Conservation (phyloP, 1,140 invertebrate genomes). For the Patella vulgata region DNA sequence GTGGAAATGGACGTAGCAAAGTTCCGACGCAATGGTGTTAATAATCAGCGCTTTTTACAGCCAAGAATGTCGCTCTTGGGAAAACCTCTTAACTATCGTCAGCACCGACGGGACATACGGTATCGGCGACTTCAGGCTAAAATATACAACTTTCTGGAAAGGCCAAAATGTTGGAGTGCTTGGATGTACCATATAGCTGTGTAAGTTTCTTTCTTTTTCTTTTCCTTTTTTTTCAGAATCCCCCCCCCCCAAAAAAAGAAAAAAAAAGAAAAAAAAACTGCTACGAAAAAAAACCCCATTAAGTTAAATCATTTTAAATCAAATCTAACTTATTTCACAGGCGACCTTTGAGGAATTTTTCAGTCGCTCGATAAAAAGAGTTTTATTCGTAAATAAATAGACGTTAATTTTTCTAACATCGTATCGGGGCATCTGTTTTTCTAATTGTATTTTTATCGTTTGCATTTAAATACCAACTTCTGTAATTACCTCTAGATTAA, state of each 20-base stretch:
- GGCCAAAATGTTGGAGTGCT: conserved; percentile 85
- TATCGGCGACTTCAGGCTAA: conserved; percentile 88
- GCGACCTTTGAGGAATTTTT: too few relatives aligned
- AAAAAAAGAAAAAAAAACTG: not conserved
- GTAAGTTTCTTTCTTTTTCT: conserved; percentile 75
- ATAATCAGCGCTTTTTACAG: conserved; percentile 48
- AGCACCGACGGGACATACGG: conserved; percentile 81
- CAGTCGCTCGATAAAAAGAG: too few relatives aligned
- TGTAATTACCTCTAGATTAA: too few relatives aligned
- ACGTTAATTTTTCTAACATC: too few relatives aligned
- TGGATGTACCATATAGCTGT: conserved; percentile 91
- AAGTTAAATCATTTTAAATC: not conserved
- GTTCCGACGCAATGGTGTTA: conserved; percentile 29
- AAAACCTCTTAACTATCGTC: conserved; percentile 87
- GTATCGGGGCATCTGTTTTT: too few relatives aligned
- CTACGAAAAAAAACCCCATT: not conserved
- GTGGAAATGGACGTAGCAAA: too few relatives aligned
- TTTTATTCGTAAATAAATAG: too few relatives aligned
- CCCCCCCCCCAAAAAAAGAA: not conserved
- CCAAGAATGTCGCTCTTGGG: conserved; percentile 87
- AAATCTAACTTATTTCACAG: too few relatives aligned
- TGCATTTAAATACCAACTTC: too few relatives aligned
- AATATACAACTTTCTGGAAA: conserved; percentile 94
- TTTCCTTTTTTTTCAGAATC: not conserved
- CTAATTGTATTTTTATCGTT: too few relatives aligned